Percentiles rank a stretch among this genome's conserved stretches.
Conservation (phyloP, 2,797 vertebrate genomes). For the Scyliorhinus canicula region DNA sequence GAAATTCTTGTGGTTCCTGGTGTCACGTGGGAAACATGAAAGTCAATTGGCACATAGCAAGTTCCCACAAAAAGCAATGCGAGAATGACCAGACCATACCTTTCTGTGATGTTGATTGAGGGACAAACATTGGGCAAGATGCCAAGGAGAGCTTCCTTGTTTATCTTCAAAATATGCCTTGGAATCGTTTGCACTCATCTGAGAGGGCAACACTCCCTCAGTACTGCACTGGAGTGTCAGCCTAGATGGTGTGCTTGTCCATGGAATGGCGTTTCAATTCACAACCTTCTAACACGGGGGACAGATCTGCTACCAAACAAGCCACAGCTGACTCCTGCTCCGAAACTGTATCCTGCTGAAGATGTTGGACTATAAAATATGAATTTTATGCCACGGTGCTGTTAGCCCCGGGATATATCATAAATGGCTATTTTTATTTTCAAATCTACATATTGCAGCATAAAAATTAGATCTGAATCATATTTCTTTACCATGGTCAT, state of each 20-base stretch:
- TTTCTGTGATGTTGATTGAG: no score
- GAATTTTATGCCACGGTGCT: background rate
- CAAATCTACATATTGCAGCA: background rate
- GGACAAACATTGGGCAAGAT: no score
- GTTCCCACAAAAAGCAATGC: background rate
- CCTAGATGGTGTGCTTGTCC: background rate
- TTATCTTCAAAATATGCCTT: background rate
- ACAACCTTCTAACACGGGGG: background rate
- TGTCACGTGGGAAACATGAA: background rate
- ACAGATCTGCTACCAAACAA: background rate
- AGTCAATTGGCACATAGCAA: background rate
- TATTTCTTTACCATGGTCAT: background rate
- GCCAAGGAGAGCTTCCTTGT: background rate
- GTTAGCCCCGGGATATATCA: background rate
- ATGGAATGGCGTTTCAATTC: background rate
- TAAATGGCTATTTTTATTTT: background rate
- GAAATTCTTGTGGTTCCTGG: background rate
- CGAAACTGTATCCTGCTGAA: background rate
- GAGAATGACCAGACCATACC: no score
- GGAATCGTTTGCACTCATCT: background rate
- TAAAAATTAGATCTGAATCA: background rate
- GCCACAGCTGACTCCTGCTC: background rate
- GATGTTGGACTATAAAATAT: background rate
- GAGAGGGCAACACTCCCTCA: background rate
- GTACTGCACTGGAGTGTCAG: background rate